phyloP scores from a whole-genome alignment of 2,113 vertebrate genomes.

The Egretta garzetta region DNA sequence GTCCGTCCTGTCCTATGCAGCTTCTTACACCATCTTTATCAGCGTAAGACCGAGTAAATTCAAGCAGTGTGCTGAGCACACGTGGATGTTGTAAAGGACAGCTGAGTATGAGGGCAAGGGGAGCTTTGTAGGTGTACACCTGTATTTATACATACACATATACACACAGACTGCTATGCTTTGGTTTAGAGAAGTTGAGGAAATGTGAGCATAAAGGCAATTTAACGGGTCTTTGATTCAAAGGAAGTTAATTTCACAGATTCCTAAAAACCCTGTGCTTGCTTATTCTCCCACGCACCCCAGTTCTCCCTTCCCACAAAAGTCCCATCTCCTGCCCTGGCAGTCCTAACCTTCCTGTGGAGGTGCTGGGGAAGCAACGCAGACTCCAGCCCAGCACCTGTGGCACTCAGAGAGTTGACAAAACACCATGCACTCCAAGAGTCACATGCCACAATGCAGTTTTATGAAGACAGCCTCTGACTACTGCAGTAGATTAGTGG shows the following conservation, averaged over 20 bases:
- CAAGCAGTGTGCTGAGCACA: neutral
- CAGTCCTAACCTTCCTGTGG: neutral
- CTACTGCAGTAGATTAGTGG: neutral
- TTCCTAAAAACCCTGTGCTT: neutral
- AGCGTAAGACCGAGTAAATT: neutral
- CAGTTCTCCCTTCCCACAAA: neutral
- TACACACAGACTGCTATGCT: neutral
- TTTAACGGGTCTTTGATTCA: neutral
- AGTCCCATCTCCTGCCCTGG: neutral
- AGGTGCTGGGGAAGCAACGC: neutral
- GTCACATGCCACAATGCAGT: neutral
- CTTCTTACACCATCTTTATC: neutral
- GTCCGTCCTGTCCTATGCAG: neutral
- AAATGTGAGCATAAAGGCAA: neutral
- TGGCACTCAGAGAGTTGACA: rapidly evolving
- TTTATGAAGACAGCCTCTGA: neutral
- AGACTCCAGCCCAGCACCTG: neutral
- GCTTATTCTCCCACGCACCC: rapidly evolving
- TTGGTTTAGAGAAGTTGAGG: neutral
- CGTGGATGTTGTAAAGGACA: neutral
- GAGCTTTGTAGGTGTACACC: neutral
- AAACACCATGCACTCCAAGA: neutral
- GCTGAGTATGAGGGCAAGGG: neutral
- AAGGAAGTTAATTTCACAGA: neutral
- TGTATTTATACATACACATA: neutral